Conservation (phyloP, 2,113 vertebrate species). For the Desmodus rotundus region DNA sequence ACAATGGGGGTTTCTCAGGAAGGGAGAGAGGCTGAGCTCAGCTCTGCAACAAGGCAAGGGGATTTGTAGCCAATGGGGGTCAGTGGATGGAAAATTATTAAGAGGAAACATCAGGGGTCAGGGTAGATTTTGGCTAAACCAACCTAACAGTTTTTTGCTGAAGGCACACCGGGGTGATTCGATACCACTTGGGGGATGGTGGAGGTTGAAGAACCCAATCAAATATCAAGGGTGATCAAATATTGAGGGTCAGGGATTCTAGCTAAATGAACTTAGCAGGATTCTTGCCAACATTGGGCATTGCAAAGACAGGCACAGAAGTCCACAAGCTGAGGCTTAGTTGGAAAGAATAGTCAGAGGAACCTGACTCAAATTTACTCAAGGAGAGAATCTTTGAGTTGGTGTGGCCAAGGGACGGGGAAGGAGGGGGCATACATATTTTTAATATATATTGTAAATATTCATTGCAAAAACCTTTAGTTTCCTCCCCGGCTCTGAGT, state of each 20-base stretch:
- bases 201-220: neutral
- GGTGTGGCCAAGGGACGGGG: no score
- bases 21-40: neutral
- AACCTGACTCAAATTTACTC: neutral
- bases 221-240: neutral
- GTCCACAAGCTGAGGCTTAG: neutral
- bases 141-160: neutral
- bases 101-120: neutral
- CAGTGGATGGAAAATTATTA: neutral
- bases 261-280: neutral
- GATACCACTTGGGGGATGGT: neutral
- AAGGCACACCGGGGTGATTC: neutral
- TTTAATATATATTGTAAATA: neutral
- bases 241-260: neutral
- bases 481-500: neutral
- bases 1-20: neutral
- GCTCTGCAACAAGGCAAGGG: neutral
- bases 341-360: neutral
- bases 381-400: neutral
- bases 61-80: neutral
- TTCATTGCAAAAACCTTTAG: neutral
- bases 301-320: neutral
- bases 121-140: neutral
- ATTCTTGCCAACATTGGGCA: neutral
- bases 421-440: neutral